Evolutionary conservation across 2,888 invertebrate genomes (phyloP).

Genomic region (Xanthorhoe spadicearia): DNA sequence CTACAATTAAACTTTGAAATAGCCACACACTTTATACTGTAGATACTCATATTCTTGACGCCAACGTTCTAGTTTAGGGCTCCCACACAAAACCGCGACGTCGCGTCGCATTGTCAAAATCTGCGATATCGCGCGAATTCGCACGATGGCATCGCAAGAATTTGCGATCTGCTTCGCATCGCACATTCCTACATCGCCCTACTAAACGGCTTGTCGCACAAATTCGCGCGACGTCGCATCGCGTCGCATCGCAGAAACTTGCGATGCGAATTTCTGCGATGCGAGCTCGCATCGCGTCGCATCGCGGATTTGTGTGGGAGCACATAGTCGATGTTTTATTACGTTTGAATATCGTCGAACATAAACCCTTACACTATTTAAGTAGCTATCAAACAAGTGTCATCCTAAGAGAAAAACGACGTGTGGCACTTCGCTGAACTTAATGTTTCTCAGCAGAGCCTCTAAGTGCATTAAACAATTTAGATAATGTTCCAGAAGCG

Average conservation of each 20-base stretch:
- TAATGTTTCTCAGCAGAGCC: conserved; percentile 56
- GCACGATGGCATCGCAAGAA: no score
- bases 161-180: no score
- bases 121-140: no score
- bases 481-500: conserved; percentile 70
- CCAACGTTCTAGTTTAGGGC: conserved; percentile 26
- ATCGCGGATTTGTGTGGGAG: no score
- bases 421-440: conserved; percentile 56
- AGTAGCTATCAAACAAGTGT: conserved; percentile 47
- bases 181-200: no score
- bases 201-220: no score
- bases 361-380: conserved; percentile 46
- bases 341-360: conserved; percentile 32
- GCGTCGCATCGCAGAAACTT: no score
- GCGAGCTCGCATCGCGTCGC: no score
- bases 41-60: conserved; percentile 28
- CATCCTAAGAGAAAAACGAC: conserved; percentile 52
- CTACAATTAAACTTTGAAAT: conserved; percentile 46
- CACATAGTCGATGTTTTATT: conserved; percentile 21
- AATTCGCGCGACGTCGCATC: no score
- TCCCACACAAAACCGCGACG: no score
- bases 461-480: conserved; percentile 76
- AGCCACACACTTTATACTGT: conserved; percentile 47
- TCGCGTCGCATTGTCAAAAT: no score
- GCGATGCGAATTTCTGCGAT: no score